Base-by-base conservation (phyloP, 2,113 vertebrate species). In the Trichomycterus rosablanca region DNA sequence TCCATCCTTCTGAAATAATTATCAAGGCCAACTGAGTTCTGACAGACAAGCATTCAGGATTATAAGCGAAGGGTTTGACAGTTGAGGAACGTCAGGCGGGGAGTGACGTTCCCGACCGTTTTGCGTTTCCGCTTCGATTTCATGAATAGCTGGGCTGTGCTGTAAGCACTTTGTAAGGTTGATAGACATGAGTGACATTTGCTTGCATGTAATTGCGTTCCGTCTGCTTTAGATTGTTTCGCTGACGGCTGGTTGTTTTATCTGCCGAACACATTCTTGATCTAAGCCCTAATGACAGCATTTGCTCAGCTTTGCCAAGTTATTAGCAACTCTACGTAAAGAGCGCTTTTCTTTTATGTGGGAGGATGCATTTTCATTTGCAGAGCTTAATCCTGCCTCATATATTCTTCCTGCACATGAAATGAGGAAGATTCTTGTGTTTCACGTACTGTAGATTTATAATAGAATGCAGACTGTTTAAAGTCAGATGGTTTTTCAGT, bases 121-220 rank as follows among this genome's bases (percentile, higher is more conserved):
- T 72, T 16, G 59, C 66, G 42, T 72, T 67, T 67, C 63, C 19
- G 15, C 34, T 59, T 63, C 48, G 59, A 42, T 45, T 65, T 48
- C 18, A 48, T 67, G 66, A 72, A 72, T 72, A 63, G n/a, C n/a
- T n/a, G n/a, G n/a, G n/a, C n/a, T n/a, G 50, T 49, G 53, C 70
- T 53, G 60, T 58, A 46, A 67, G 49, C 55, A 58, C 69, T 67
- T 67, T 54, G 60, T 26, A 28, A 50, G 46, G 52, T 32, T 63
- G 70, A 72, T 63, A 40, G 70, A 67, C 53, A 43, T 40, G 26
- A 49, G 50, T 72, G 70, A 67, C 70, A 67, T 67, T n/a, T 72
- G n/a, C 64, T 43, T 67, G 63, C 23, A 28, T 53, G 70, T 59
- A 63, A 52, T 48, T 64, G 62, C 52, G 54, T 42, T 48, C 22